Evolutionary conservation across 2,797 vertebrate species (phyloP), one percentile per base, ranked within the genome.

Genomic region (Borostomias antarcticus): DNA sequence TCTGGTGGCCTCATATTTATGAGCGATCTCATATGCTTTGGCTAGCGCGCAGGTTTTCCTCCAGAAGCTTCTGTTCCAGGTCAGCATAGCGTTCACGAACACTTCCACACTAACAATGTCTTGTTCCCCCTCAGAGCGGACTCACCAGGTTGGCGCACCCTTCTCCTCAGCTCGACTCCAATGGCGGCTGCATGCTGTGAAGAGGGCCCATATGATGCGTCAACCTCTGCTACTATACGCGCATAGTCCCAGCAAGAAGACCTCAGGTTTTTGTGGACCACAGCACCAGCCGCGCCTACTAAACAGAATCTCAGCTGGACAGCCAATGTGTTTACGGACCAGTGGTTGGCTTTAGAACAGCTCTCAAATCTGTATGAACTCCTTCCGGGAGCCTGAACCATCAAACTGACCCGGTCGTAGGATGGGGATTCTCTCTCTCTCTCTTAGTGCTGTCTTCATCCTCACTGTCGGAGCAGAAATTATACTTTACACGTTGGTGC

Each of bases 21-120:
- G 62, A 2, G 76, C 64, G 1, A 78, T 69, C 1, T 77, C 62
- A 48, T 80, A 77, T 0, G 79, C 70, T 13, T 56, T 30, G 4
- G 66, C 70, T 10, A 79, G 57, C 4, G 66, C 1, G 19, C 1
- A 74, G 68, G 0, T 7, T 9, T 10, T 71, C 4, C 3, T 76
- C 62, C 26, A 75, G 21, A 4, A 78, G 13, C 53, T 33, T 78
- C 3, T 82, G 64, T 1, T 73, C 57, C 2, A 79, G 60, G 0
- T 69, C 62, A 4, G 61, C 57, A 77, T 2, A 1, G 45, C 68
- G 8, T 77, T 68, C 9, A 67, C 78, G 45, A 79, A 78, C 19
- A 82, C 61, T 25, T 81, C n/a, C n/a, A n/a, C 72, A 2, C 19
- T 62, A 10, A 79, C 75, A 1, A 50, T 4, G 0, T 79, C 76